Base-by-base conservation (phyloP, 2,113 vertebrate species). In the Onychostruthus taczanowskii region DNA sequence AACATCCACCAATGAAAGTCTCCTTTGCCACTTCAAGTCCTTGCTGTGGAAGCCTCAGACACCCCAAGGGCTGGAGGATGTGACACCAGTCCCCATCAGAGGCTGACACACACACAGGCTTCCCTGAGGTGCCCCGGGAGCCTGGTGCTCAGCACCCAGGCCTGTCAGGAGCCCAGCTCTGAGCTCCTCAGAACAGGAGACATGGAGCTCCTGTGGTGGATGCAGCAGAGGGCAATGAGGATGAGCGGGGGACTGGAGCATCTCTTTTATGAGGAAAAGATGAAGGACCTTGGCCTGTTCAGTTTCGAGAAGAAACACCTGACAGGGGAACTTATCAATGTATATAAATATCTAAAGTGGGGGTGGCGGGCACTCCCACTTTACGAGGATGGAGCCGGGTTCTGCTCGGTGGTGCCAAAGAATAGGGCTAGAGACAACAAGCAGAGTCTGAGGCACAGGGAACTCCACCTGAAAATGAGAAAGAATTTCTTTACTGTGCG, bases 81-180 rank as follows among this genome's bases (percentile, higher is more conserved):
- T 18, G 76, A 56, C 58, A 35, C 21, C 49, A 12, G 17, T 35
- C 31, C 15, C 9, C 18, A 15, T 3, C 52, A 26, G 18, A 16
- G 21, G 14, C 55, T 12, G 15, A 6, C 13, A 11, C 20, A 33
- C 18, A 35, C 24, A 49, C 2, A 41, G 1, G 5, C 2, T 9
- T 5, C n/a, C 63, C 9, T 1, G 26, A 4, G 16, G 21, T 9
- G 58, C 7, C 27, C 5, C 1, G 4, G 16, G 19, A 56, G 31
- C 21, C 9, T 2, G 22, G 9, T 11, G 39, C 2, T 18, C 44
- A 30, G 49, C 49, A 30, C 13, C 9, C 6, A 7, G 16, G 1
- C 31, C 17, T 22, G 11, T 10, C 1, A 2, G 10, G 6, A 26
- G 9, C 10, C 10, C 23, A 11, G 0, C 7, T 35, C 17, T 22